Evolutionary conservation across 2,888 invertebrate species (phyloP).

Genomic region (Holacanthella duospinosa): DNA sequence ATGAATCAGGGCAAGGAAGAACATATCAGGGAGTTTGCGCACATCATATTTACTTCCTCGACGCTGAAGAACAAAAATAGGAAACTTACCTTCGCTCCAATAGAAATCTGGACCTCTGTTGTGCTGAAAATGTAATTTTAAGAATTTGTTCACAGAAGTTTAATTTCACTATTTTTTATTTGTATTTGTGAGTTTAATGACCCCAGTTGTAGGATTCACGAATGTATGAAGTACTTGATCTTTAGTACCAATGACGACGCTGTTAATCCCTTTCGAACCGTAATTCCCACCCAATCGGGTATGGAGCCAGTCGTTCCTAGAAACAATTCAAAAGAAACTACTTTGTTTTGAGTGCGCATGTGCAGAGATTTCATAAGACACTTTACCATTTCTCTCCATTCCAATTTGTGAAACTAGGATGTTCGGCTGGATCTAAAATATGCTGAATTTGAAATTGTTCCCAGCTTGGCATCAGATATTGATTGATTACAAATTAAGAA

Average conservation of each 20-base stretch:
- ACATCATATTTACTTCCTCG: background rate
- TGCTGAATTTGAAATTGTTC: background rate
- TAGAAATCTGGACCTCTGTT: background rate
- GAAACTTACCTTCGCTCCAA: background rate
- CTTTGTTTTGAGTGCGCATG: background rate
- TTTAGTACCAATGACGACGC: background rate
- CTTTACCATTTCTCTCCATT: background rate
- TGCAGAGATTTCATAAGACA: background rate
- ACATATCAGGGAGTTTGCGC: background rate
- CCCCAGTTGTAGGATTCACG: background rate
- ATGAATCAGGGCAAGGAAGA: background rate
- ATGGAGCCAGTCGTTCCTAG: background rate
- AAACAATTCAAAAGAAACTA: background rate
- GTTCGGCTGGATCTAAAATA: background rate
- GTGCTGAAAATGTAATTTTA: background rate
- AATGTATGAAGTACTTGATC: background rate
- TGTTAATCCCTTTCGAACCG: background rate
- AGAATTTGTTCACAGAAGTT: background rate
- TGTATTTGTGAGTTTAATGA: too few relatives aligned
- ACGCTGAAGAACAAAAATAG: background rate
- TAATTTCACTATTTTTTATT: background rate
- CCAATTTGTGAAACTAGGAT: background rate
- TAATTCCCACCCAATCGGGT: background rate
- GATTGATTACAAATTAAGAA: too few relatives aligned
- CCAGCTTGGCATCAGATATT: background rate